Evolutionary conservation across 2,888 invertebrate species (phyloP).

Genomic region (Limnephilus lunatus): DNA sequence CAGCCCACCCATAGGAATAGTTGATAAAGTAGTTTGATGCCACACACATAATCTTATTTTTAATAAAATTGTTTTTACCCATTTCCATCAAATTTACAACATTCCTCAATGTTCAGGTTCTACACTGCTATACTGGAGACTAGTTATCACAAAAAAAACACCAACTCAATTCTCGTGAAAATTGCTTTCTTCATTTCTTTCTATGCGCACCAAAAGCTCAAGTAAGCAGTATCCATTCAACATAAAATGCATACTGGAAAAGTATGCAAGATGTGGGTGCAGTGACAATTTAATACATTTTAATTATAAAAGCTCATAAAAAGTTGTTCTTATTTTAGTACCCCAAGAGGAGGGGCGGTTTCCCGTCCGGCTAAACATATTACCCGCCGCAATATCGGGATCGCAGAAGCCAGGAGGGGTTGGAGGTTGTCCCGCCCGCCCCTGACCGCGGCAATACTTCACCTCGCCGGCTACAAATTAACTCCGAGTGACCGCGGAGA

Average conservation of each 20-base stretch:
- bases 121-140: background rate
- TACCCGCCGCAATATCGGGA: constrained; percentile 35
- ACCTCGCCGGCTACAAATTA: constrained; percentile 58
- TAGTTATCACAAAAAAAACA: background rate
- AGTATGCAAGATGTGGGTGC: background rate
- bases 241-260: background rate
- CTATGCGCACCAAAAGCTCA: background rate
- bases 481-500: constrained; percentile 40
- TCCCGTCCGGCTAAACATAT: constrained; percentile 20
- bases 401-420: constrained; percentile 5
- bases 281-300: background rate
- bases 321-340: background rate
- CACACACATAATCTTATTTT: too few relatives aligned
- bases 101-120: background rate
- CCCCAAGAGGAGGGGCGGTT: background rate
- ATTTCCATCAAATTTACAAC: background rate
- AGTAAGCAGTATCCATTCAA: background rate
- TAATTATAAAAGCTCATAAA: background rate
- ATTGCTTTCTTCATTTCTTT: background rate
- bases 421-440: background rate
- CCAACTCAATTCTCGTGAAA: too few relatives aligned
- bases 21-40: too few relatives aligned
- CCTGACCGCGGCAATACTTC: constrained; percentile 56
- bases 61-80: background rate
- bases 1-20: too few relatives aligned